A percentile compares a stretch with the other conserved stretches of the same genome.
Evolutionary conservation across 1,140 invertebrate species (phyloP).

Genomic region (Caenorhabditis briggsae): DNA sequence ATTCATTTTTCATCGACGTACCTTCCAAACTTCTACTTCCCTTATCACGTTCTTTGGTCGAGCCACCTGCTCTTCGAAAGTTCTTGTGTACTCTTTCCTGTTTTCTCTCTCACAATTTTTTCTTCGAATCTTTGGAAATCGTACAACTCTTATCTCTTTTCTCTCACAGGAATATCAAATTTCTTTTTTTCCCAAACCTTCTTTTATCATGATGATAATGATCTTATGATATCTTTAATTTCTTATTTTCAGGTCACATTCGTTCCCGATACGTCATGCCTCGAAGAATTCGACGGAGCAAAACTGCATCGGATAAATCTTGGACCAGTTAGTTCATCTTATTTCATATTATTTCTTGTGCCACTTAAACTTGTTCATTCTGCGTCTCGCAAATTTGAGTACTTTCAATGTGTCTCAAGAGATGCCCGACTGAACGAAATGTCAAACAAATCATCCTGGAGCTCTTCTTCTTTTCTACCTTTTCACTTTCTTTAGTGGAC

Average conservation of each 20-base stretch:
- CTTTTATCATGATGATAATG: not conserved
- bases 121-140: conserved; percentile 1
- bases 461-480: not conserved
- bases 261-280: conserved; percentile 24
- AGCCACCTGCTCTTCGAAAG: conserved; percentile 1
- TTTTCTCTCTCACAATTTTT: not conserved
- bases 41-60: conserved; percentile 8
- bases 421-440: conserved; percentile 39
- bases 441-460: conserved; percentile 26
- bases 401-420: conserved; percentile 21
- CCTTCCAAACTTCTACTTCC: not conserved
- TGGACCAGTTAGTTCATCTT: conserved; percentile 44
- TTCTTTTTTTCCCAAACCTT: not conserved
- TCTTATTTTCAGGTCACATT: conserved; percentile 37
- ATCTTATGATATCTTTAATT: not conserved
- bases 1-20: too few species aligned
- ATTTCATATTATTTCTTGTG: not conserved
- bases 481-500: not conserved
- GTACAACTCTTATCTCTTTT: not conserved
- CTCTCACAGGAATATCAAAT: not conserved
- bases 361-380: conserved; percentile 15
- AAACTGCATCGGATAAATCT: conserved; percentile 51
- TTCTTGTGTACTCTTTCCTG: conserved; percentile 21
- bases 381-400: conserved; percentile 12
- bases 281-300: conserved; percentile 45